Conservation (phyloP, 2,888 invertebrate species). For the Laspeyria flexula region DNA sequence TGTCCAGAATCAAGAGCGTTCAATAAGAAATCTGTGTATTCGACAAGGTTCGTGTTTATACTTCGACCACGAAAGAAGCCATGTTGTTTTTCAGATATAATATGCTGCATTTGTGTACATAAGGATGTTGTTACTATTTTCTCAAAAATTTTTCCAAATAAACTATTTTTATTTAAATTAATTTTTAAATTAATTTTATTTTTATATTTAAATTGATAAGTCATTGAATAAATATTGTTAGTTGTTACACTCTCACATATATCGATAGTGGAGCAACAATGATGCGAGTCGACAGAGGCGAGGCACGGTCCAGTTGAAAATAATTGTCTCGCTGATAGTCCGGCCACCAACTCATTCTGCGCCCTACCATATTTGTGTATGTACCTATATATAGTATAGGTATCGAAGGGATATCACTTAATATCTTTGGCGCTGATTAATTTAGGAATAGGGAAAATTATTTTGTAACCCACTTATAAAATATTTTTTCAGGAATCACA, state of each 20-base stretch:
- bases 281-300: slow-evolving; percentile 68
- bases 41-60: too few relatives aligned
- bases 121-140: too few relatives aligned
- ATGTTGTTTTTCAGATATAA: too few relatives aligned
- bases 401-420: not conserved
- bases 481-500: too few relatives aligned
- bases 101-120: too few relatives aligned
- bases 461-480: too few relatives aligned
- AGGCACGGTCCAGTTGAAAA: slow-evolving; percentile 76
- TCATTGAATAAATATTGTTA: not conserved
- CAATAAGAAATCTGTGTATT: too few relatives aligned
- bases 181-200: not conserved
- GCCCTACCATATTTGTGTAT: slow-evolving; percentile 45
- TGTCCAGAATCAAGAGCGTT: too few relatives aligned
- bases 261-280: slow-evolving; percentile 57
- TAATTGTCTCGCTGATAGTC: slow-evolving; percentile 79
- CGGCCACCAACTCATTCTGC: slow-evolving; percentile 66
- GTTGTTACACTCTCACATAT: slow-evolving; percentile 43
- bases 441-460: not conserved
- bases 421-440: not conserved
- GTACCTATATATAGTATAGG: not conserved
- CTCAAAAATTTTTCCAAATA: too few relatives aligned
- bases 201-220: not conserved
- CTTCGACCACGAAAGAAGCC: too few relatives aligned
- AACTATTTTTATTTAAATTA: too few relatives aligned